A percentile compares a stretch with the other conserved stretches of the same genome.
Evolutionary conservation across 2,797 vertebrate genomes (phyloP).

Genomic region (Acipenser transmontanus): DNA sequence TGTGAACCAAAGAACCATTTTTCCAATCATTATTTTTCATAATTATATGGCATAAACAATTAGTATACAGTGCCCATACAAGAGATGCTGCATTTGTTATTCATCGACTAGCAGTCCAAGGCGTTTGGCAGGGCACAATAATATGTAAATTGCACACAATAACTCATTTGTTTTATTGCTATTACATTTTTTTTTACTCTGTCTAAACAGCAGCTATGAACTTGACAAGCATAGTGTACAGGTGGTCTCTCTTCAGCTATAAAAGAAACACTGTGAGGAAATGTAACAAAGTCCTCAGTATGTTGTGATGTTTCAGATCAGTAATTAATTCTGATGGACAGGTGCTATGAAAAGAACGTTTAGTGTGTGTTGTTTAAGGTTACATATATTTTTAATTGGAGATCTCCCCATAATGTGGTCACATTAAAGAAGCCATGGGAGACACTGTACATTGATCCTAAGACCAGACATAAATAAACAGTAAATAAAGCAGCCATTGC

Average conservation of each 20-base stretch:
- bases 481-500: background rate
- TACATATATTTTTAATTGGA: background rate
- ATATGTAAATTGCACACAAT: no score
- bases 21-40: no score
- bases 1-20: no score
- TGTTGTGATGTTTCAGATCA: background rate
- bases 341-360: constrained; percentile 1
- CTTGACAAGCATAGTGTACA: constrained; percentile 9
- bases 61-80: no score
- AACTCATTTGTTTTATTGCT: no score
- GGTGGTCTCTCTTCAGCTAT: background rate
- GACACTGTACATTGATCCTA: background rate
- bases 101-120: no score
- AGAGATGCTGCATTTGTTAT: no score
- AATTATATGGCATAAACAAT: no score
- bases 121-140: no score
- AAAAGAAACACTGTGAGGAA: background rate
- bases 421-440: background rate
- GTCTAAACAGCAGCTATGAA: background rate
- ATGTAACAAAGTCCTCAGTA: background rate
- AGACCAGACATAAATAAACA: constrained; percentile 4
- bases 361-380: background rate
- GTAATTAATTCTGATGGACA: background rate
- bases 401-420: constrained; percentile 1
- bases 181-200: no score